Percentiles rank a stretch among this genome's conserved stretches.
phyloP scores from a whole-genome alignment of 2,113 vertebrate species.

The Aptenodytes patagonicus region DNA sequence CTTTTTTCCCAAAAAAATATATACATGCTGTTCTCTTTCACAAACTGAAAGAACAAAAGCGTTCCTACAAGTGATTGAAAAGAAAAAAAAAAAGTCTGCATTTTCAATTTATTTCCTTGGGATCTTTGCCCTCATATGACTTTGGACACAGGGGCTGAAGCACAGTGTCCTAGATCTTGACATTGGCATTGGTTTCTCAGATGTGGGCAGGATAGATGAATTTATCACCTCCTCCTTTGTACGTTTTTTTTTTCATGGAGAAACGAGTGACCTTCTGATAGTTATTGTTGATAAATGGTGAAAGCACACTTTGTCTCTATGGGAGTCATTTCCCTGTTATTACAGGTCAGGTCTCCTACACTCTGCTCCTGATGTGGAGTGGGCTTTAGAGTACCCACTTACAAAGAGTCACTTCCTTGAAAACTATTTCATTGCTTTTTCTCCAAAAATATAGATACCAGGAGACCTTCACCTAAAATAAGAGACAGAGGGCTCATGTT shows the following conservation, averaged over 20 bases:
- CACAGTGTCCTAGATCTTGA: background rate
- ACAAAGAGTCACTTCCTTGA: background rate
- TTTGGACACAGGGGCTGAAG: background rate
- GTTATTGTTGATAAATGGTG: background rate
- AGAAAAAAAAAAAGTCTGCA: background rate
- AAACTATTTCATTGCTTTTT: background rate
- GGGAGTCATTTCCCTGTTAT: background rate
- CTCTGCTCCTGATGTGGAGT: background rate
- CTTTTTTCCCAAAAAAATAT: background rate
- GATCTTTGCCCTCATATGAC: background rate
- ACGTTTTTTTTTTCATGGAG: background rate
- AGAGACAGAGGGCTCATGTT: background rate
- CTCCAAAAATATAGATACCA: background rate
- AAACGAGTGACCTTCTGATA: background rate
- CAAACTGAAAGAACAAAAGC: background rate
- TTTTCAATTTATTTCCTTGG: background rate
- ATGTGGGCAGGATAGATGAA: background rate
- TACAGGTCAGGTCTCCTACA: background rate
- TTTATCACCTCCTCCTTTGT: background rate
- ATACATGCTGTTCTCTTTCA: background rate
- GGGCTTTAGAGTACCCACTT: background rate
- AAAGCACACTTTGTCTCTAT: background rate
- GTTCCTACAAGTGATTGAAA: background rate
- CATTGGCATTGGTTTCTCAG: background rate
- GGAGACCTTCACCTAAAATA: background rate